Evolutionary conservation across 2,113 vertebrate species (phyloP).

Genomic region (Eulacestoma nigropectus): DNA sequence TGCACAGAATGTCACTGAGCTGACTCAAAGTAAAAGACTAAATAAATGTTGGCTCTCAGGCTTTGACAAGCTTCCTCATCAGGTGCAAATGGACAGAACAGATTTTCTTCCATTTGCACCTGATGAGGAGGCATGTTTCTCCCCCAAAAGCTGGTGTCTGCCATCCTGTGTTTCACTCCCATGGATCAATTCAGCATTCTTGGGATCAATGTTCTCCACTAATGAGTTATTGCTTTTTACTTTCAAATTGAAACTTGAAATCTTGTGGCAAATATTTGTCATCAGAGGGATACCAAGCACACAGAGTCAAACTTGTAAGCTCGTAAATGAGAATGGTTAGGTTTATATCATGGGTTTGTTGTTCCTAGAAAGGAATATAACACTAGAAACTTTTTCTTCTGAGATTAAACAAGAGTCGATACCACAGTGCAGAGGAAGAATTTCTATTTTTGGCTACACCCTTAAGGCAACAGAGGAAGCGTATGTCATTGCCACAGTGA

Average conservation of each 20-base stretch:
- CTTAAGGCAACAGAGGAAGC: conserved; percentile 60
- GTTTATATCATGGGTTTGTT: neutral
- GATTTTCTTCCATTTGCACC: conserved; percentile 57
- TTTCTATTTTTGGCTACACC: conserved; percentile 52
- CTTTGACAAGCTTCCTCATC: conserved; percentile 27
- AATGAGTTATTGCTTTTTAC: neutral
- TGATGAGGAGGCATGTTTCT: conserved; percentile 37
- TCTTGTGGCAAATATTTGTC: neutral
- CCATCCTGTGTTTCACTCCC: neutral
- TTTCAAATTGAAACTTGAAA: neutral
- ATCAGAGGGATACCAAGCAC: neutral
- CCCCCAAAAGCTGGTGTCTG: conserved; percentile 15
- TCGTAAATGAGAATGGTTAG: neutral
- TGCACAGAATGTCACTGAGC: conserved; percentile 1
- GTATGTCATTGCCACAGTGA: neutral
- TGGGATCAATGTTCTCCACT: neutral
- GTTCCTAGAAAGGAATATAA: conserved; percentile 17
- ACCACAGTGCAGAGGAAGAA: neutral
- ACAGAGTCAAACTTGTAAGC: neutral
- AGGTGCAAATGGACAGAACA: conserved; percentile 62
- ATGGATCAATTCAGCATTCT: neutral
- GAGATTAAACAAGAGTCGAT: conserved; percentile 28
- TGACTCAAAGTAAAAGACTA: conserved; percentile 19
- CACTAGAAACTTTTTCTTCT: neutral
- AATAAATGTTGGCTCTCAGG: neutral